phyloP scores from a whole-genome alignment of 2,888 invertebrate genomes.

The Uropetala carovei region DNA sequence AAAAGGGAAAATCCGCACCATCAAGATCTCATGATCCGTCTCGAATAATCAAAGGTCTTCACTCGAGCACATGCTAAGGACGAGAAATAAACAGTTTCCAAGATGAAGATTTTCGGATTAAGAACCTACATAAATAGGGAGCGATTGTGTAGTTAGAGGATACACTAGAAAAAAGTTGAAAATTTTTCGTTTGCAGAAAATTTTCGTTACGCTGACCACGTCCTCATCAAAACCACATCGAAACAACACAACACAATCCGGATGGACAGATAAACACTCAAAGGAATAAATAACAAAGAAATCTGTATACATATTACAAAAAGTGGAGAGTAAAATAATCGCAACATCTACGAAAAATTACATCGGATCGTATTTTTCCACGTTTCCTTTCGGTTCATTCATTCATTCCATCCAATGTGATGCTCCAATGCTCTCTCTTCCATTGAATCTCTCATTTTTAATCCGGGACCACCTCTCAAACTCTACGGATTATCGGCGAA shows the following conservation, averaged over 20 bases:
- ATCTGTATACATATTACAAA: not conserved
- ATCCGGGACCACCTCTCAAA: not conserved
- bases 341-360: not conserved
- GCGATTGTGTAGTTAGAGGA: no score
- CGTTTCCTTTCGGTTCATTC: not conserved
- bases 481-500: not conserved
- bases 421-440: not conserved
- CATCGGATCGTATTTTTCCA: not conserved
- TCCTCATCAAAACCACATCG: no score
- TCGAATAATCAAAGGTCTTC: no score
- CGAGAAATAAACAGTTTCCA: no score
- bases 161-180: not conserved
- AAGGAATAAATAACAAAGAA: not conserved
- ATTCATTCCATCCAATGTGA: not conserved
- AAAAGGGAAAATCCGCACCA: no score
- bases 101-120: no score
- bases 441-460: not conserved
- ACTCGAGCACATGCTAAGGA: no score
- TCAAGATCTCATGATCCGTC: no score
- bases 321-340: not conserved
- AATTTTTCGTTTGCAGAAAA: not conserved
- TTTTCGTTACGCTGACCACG: not conserved
- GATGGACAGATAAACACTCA: not conserved
- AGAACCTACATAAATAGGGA: no score
- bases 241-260: no score